Evolutionary conservation across 2,888 invertebrate species (phyloP), one percentile per base, ranked within the genome.

Genomic region (Calliopum simillimum): DNA sequence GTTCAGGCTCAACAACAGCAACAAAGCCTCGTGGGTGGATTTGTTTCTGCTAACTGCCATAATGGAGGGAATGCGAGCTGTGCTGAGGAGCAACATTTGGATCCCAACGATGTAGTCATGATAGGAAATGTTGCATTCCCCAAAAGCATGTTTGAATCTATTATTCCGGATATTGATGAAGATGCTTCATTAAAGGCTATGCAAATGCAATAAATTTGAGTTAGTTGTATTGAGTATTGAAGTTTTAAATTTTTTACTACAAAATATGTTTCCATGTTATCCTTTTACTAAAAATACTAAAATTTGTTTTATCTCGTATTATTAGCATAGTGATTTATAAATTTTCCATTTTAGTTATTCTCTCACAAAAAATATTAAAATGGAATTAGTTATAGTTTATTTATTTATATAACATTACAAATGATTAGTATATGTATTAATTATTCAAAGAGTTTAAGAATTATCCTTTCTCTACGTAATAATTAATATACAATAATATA

Each of bases 101-200:
- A 65, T 66, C 47, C 70, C 3, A 74, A 78, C 13, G 77, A 79
- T 62, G 75, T 80, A 12, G 68, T 80, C 4, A 77, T 78, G 76
- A 73, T 81, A 47, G 79, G 79, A 3, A 80, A 81, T 70, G 77
- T 80, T 3, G 76, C 80, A 2, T 81, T 81, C 69, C 81, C 82
- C 1, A 78, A 76, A 56, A 79, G 80, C 65, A 79, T 81, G 77
- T 79, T 81, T 72, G 77, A 79, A 56, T 78, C 81, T 8, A 75
- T 80, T 19, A 72, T 81, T 23, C 64, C 76, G 2, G 79, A 80
- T 67, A 79, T 80, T n/a, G 80, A 81, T 56, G 71, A 73, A 51
- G 73, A 73, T 41, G 53, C 69, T n/a, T 70, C 71, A 25, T 51
- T 74, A 41, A 73, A 70, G 33, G 67, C 67, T 11, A 72, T 72